Conservation (phyloP, 2,888 invertebrate species). For the Tetrapedia diversipes region DNA sequence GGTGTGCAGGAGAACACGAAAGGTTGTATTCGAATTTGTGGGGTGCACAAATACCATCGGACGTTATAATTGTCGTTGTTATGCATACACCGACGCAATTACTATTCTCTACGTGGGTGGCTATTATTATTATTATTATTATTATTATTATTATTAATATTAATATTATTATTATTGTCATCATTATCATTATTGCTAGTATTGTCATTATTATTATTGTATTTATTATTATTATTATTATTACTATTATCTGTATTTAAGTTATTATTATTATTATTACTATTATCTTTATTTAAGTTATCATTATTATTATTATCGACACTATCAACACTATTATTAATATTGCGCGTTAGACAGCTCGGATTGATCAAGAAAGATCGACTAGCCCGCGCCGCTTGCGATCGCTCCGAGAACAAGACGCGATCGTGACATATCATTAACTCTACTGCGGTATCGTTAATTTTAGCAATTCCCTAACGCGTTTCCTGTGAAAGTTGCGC, state of each 20-base stretch:
- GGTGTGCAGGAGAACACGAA: slow-evolving; percentile 41
- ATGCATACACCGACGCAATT: slow-evolving; percentile 36
- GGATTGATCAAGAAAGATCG: slow-evolving; percentile 13
- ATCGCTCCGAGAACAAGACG: slow-evolving; percentile 10
- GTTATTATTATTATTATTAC: slow-evolving; percentile 12
- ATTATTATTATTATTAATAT: slow-evolving; percentile 31
- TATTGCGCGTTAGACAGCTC: slow-evolving; percentile 26
- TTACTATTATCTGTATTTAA: slow-evolving; percentile 3
- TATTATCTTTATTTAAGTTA: slow-evolving; percentile 3
- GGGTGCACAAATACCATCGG: slow-evolving; percentile 40
- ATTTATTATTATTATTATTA: slow-evolving; percentile 16
- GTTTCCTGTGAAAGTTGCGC: background rate
- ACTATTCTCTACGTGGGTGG: slow-evolving; percentile 17
- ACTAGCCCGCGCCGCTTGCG: slow-evolving; percentile 25
- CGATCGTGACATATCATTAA: slow-evolving; percentile 73
- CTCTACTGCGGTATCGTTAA: slow-evolving; percentile 39
- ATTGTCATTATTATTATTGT: background rate
- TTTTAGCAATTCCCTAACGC: slow-evolving; percentile 4
- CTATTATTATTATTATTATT: slow-evolving; percentile 19
- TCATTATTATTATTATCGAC: slow-evolving; percentile 15
- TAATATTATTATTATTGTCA: background rate
- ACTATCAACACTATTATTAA: slow-evolving; percentile 24
- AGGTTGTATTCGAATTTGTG: slow-evolving; percentile 74
- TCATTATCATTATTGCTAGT: no score
- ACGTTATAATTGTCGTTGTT: slow-evolving; percentile 52